phyloP scores from a whole-genome alignment of 2,888 invertebrate genomes.

The Scaptomyza flava region DNA sequence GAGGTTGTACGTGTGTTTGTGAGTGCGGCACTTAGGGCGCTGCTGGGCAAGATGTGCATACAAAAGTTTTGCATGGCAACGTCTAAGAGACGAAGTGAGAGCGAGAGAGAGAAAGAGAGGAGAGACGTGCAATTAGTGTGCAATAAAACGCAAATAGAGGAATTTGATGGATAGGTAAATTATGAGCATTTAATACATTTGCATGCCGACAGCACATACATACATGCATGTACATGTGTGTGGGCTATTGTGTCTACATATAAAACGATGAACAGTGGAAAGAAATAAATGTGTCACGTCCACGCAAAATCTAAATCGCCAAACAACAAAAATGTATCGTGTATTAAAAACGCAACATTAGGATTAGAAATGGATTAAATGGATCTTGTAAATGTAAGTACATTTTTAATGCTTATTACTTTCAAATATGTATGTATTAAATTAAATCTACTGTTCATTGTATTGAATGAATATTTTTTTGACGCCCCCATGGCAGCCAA shows the following conservation, averaged over 20 bases:
- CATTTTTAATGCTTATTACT: background rate
- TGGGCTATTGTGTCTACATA: background rate
- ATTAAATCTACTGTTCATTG: background rate
- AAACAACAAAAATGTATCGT: background rate
- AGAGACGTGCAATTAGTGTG: conserved; percentile 64
- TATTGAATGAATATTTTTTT: background rate
- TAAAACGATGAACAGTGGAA: background rate
- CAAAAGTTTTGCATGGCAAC: conserved; percentile 31
- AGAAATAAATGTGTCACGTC: background rate
- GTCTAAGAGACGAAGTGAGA: background rate
- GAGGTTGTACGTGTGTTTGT: conserved; percentile 7
- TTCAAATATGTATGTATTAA: background rate
- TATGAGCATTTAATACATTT: conserved; percentile 48
- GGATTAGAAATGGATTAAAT: background rate
- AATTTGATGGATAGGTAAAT: conserved; percentile 52
- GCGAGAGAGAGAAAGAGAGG: background rate
- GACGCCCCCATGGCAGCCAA: conserved; percentile 24
- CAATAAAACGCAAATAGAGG: conserved; percentile 42
- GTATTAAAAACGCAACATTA: background rate
- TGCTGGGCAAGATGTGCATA: conserved; percentile 52
- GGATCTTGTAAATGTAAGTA: background rate
- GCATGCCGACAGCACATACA: conserved; percentile 30
- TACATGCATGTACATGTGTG: background rate
- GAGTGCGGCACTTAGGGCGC: conserved; percentile 42
- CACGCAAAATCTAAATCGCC: background rate